Conservation (phyloP, 2,888 invertebrate species). For the Syrista parreyssii region DNA sequence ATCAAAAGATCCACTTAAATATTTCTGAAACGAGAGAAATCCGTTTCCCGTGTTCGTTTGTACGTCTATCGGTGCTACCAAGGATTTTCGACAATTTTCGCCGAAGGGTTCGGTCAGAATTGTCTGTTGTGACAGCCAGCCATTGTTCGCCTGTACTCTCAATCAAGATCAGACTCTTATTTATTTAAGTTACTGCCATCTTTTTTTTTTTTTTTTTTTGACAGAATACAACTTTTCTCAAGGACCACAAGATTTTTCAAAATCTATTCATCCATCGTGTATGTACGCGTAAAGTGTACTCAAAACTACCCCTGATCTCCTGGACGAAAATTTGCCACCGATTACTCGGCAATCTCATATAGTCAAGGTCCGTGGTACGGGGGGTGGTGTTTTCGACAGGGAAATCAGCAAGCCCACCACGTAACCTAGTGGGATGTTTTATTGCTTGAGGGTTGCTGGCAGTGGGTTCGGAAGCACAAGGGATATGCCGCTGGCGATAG, state of each 20-base stretch:
- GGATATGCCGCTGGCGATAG: constrained; percentile 2
- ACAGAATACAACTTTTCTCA: no score
- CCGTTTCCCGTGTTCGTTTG: constrained; percentile 11
- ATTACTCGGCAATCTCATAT: no score
- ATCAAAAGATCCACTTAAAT: constrained; percentile 58
- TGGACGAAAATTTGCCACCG: no score
- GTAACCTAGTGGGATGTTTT: constrained; percentile 33
- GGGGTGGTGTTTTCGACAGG: not conserved
- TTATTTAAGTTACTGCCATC: constrained; percentile 34
- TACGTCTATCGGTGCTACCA: constrained; percentile 4
- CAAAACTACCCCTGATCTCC: no score
- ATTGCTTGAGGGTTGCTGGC: constrained; percentile 33
- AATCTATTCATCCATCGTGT: constrained; percentile 25
- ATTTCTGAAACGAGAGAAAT: constrained; percentile 50
- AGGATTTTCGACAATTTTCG: not conserved
- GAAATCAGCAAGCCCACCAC: constrained; percentile 15
- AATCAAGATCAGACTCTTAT: no score
- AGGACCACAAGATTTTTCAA: no score
- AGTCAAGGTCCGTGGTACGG: no score
- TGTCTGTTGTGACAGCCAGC: constrained; percentile 46
- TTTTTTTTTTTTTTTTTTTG: no score
- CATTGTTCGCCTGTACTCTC: no score
- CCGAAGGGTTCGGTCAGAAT: no score
- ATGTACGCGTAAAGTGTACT: no score
- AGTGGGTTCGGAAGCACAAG: constrained; percentile 19